Conservation (phyloP, 2,888 invertebrate genomes). For the Morpho helenor region DNA sequence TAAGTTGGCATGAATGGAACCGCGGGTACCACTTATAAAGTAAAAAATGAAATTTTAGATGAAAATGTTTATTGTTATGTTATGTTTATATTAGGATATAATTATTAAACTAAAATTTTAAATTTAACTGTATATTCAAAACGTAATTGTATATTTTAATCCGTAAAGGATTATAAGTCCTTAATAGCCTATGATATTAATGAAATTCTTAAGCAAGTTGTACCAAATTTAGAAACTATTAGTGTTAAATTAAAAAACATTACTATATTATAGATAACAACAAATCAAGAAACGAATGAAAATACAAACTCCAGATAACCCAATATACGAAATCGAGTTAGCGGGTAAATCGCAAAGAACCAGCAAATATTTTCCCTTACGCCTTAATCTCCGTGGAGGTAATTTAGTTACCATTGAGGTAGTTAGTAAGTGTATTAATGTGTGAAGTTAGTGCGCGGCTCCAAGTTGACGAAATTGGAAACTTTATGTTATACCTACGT, state of each 20-base stretch:
- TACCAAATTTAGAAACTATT: no score
- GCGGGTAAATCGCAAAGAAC: slow-evolving; percentile 19
- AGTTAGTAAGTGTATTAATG: slow-evolving; percentile 24
- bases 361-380: slow-evolving; percentile 20
- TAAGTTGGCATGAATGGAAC: no score
- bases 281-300: slow-evolving; percentile 7
- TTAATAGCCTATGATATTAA: not conserved
- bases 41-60: no score
- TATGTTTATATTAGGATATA: no score
- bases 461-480: slow-evolving; percentile 10
- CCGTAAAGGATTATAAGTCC: no score
- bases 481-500: slow-evolving; percentile 1
- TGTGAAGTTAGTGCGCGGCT: slow-evolving; percentile 16
- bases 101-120: no score
- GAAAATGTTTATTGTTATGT: no score
- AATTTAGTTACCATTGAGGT: slow-evolving; percentile 26
- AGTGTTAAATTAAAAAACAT: no score
- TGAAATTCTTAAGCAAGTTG: no score
- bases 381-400: slow-evolving; percentile 20
- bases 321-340: slow-evolving; percentile 17
- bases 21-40: no score
- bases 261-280: not conserved
- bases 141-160: no score
- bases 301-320: slow-evolving; percentile 9
- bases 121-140: no score